Base-by-base conservation (phyloP, 1,140 invertebrate species). In the Euschistus heros region DNA sequence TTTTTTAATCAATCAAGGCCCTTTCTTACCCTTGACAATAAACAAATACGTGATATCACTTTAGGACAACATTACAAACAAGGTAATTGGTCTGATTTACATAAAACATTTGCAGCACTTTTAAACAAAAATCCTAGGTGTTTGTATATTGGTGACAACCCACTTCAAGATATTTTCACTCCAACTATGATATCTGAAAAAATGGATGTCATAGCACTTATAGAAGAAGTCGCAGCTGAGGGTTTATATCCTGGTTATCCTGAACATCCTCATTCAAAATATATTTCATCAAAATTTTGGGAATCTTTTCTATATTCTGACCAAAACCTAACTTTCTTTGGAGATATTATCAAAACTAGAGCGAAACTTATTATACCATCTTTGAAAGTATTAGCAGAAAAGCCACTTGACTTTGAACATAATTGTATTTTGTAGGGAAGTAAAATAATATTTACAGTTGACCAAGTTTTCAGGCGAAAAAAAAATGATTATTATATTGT, bases 91-190 rank as follows among this genome's bases (percentile, higher is more conserved):
- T 15, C 18, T 10, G n/a, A 37, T 24, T 15, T 59, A 15, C 27
- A 27, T 37, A 26, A 57, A 46, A 17, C 15, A 0, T 37, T 52
- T 8, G 17, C 30, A 18, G 24, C 10, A 15, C n/a, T 18, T 20
- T 44, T 57, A 26, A 46, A 75, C 0, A 77, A 80, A 42, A 66
- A 75, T 0, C 69, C 81, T 61, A 81, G 80, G 67, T 84, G 84
- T 64, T 69, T 90, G 0, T 92, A 90, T 70, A 74, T 91, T 68
- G 89, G 89, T 0, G 89, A 92, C 73, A 89, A 89, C 77, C 72
- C 91, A 8, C 76, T 88, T 37, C 87, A 91, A 75, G 88, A 91
- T 76, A 78, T 90, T 63, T 86, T 84, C 72, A 80, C 85, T 20
- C 85, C 88, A 0, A 76, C 80, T 33, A 74, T 75, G 42, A 76